phyloP scores from a whole-genome alignment of 2,888 invertebrate species.

The Ophion obscuratus region DNA sequence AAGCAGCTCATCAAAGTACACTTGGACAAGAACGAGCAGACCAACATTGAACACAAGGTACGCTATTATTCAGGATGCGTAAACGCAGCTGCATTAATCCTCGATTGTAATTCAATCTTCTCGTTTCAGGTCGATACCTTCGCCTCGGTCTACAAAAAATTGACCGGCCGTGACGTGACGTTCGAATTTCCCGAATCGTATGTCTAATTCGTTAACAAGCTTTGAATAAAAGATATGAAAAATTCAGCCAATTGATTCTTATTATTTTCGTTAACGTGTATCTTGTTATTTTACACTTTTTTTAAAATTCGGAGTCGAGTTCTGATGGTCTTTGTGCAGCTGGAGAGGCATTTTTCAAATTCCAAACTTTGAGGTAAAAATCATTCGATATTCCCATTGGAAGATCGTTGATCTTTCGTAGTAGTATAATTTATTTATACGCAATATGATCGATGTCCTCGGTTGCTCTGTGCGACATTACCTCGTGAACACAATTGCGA shows the following conservation, averaged over 20 bases:
- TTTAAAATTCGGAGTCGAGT: background rate
- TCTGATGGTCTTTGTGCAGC: too few relatives aligned
- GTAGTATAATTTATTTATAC: background rate
- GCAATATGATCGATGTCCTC: background rate
- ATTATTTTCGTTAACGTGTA: background rate
- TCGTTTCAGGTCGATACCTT: constrained; percentile 97
- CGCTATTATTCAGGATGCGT: background rate
- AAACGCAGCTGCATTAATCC: background rate
- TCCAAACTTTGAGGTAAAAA: background rate
- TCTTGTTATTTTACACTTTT: background rate
- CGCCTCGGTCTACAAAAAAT: constrained; percentile 98
- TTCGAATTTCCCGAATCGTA: constrained; percentile 99
- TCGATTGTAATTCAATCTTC: constrained; percentile 41
- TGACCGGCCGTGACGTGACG: constrained; percentile 99
- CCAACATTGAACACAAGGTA: constrained; percentile 99
- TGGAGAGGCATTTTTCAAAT: background rate
- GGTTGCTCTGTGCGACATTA: background rate
- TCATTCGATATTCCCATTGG: background rate
- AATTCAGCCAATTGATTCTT: constrained; percentile 1
- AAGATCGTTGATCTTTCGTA: background rate
- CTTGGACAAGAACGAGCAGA: constrained; percentile 99
- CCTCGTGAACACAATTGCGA: background rate
- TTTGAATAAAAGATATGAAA: constrained; percentile 46
- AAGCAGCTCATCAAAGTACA: constrained; percentile 98
- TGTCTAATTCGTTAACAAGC: constrained; percentile 87